Evolutionary conservation across 2,797 vertebrate species (phyloP).

Genomic region (Sebastolobus alascanus): DNA sequence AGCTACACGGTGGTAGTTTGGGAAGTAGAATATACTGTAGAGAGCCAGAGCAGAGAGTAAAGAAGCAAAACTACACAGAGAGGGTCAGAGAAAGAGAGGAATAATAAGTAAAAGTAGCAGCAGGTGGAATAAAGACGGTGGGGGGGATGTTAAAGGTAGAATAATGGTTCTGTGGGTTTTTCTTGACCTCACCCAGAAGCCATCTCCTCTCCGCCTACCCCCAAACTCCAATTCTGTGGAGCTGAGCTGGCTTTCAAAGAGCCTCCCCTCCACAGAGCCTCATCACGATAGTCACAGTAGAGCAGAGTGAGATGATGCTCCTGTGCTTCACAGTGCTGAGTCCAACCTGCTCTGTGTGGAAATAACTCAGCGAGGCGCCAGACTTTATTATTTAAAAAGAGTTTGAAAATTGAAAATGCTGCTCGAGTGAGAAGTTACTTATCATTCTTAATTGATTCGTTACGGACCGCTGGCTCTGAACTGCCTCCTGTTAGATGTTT

Average conservation of each 20-base stretch:
- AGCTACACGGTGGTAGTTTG: neutral
- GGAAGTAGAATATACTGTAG: neutral
- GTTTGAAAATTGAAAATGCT: constrained; percentile 40
- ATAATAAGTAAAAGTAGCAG: neutral
- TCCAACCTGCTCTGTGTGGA: constrained; percentile 19
- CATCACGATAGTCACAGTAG: constrained; percentile 21
- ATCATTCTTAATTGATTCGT: constrained; percentile 39
- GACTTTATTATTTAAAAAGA: constrained; percentile 20
- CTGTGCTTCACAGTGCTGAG: neutral
- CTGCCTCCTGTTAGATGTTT: constrained; percentile 10
- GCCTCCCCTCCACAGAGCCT: neutral
- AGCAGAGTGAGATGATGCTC: constrained; percentile 18
- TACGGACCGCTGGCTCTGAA: constrained; percentile 13
- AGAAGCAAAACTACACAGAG: neutral
- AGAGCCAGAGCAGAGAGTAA: neutral
- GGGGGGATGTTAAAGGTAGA: neutral
- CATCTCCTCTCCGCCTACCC: neutral
- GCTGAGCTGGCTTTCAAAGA: constrained; percentile 29
- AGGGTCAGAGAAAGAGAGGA: neutral
- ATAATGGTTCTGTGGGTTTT: neutral
- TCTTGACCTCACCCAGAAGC: constrained; percentile 13
- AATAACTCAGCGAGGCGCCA: constrained; percentile 7
- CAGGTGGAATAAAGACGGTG: constrained; percentile 1
- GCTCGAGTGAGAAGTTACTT: constrained; percentile 40
- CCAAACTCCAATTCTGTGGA: neutral